These are phyloP conservation scores for Lepus timidus DNA, from an alignment of 2,113 vertebrate species.

Conservation along the genomic window DNA sequence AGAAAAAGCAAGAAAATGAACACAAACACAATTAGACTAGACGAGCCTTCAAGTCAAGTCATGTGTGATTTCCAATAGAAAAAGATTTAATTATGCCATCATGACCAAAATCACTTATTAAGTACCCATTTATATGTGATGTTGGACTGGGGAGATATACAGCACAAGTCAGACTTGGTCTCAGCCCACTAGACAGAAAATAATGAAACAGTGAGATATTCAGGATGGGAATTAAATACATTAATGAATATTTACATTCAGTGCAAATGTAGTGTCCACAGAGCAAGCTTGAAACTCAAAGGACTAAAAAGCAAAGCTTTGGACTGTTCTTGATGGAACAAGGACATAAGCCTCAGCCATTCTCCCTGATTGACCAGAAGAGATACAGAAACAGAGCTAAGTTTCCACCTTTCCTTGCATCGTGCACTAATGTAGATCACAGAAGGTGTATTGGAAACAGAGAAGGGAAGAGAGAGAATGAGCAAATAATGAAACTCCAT, in stretches of 20 bases:
- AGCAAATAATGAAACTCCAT: not conserved
- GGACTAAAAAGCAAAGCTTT: conserved; percentile 61
- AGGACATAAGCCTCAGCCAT: not conserved
- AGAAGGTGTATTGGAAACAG: not conserved
- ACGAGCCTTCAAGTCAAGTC: conserved; percentile 58
- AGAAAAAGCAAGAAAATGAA: conserved; percentile 73
- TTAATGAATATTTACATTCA: conserved; percentile 78
- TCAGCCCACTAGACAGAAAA: conserved; percentile 70
- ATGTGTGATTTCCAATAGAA: conserved; percentile 77
- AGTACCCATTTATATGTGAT: conserved; percentile 75
- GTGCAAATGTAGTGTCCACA: conserved; percentile 65
- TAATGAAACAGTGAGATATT: conserved; percentile 71
- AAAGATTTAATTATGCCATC: conserved; percentile 77
- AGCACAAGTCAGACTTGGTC: conserved; percentile 53
- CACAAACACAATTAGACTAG: conserved; percentile 76
- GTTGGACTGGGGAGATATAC: conserved; percentile 58
- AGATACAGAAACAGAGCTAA: not conserved
- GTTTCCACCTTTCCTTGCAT: not conserved
- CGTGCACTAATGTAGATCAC: conserved; percentile 21
- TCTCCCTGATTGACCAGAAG: not conserved
- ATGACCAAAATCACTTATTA: conserved; percentile 79
- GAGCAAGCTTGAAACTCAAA: conserved; percentile 59
- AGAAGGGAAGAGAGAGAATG: not conserved
- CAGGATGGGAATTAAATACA: conserved; percentile 65
- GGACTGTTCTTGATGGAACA: conserved; percentile 62